Evolutionary conservation across 2,797 vertebrate genomes (phyloP).

Genomic region (Eleutherodactylus coqui): DNA sequence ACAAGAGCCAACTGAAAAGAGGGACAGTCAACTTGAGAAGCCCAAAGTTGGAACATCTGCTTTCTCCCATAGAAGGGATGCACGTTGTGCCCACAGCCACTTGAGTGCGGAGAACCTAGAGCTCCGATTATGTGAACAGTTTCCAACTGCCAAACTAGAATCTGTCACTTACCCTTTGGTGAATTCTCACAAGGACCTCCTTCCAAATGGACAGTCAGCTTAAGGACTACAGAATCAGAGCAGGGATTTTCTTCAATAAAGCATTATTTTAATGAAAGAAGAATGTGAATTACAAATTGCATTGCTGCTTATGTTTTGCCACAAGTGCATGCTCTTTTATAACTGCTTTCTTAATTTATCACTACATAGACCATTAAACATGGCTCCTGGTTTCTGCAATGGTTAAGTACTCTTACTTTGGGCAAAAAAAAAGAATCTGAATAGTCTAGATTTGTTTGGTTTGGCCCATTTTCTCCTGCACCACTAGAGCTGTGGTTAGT

Average conservation of each 20-base stretch:
- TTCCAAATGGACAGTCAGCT: slow-evolving; percentile 57
- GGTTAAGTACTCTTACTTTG: no score
- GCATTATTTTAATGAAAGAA: neutral
- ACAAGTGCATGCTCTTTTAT: neutral
- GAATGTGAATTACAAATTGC: neutral
- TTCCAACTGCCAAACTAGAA: slow-evolving; percentile 55
- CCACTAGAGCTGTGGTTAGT: no score
- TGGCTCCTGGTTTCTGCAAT: neutral
- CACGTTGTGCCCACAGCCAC: slow-evolving; percentile 51
- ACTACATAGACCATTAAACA: neutral
- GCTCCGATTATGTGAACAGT: slow-evolving; percentile 56
- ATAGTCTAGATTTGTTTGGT: no score
- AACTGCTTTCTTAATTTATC: neutral
- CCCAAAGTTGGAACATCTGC: slow-evolving; percentile 9
- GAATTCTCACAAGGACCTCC: slow-evolving; percentile 49
- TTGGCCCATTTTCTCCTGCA: no score
- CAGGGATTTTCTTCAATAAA: slow-evolving; percentile 24
- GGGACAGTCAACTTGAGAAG: slow-evolving; percentile 54
- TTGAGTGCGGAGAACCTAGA: slow-evolving; percentile 63
- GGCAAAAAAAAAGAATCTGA: no score
- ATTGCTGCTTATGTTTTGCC: neutral
- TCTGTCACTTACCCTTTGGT: slow-evolving; percentile 55
- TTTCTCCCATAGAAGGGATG: slow-evolving; percentile 35
- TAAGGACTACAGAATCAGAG: slow-evolving; percentile 1
- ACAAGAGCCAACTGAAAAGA: slow-evolving; percentile 55